Percentiles rank a stretch among this genome's conserved stretches.
Evolutionary conservation across 2,888 invertebrate species (phyloP).

Genomic region (Germaria angustata): DNA sequence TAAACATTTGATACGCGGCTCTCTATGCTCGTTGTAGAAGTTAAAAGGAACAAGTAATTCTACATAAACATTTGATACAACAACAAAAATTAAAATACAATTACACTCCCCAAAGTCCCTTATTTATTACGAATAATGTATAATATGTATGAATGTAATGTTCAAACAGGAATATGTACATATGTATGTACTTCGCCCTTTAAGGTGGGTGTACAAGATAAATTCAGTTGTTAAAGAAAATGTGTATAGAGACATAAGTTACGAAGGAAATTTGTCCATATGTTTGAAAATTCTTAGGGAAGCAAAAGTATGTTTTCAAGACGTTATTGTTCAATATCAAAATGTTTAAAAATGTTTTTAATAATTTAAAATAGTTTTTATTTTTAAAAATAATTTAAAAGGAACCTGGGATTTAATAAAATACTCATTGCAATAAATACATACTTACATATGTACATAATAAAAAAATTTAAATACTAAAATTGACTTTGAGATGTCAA

Average conservation of each 20-base stretch:
- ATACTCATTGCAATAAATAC: no score
- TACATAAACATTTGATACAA: no score
- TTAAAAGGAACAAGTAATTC: no score
- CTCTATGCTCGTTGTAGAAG: no score
- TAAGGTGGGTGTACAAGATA: conserved; percentile 23
- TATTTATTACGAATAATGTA: not conserved
- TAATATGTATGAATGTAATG: not conserved
- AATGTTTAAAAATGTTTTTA: no score
- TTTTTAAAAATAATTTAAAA: not conserved
- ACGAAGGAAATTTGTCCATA: conserved; percentile 6
- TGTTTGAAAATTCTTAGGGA: conserved; percentile 19
- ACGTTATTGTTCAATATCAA: not conserved
- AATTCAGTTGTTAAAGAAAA: not conserved
- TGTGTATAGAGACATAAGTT: no score
- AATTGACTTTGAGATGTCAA: not conserved
- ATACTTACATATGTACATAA: not conserved
- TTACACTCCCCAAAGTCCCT: not conserved
- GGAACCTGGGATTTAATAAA: not conserved
- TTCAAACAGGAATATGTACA: not conserved
- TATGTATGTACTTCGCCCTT: not conserved
- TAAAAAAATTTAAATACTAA: not conserved
- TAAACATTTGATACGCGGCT: no score
- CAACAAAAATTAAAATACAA: not conserved
- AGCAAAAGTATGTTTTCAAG: no score
- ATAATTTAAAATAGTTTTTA: no score